Conservation (phyloP, 2,888 invertebrate species). For the Campaea margaritaria region DNA sequence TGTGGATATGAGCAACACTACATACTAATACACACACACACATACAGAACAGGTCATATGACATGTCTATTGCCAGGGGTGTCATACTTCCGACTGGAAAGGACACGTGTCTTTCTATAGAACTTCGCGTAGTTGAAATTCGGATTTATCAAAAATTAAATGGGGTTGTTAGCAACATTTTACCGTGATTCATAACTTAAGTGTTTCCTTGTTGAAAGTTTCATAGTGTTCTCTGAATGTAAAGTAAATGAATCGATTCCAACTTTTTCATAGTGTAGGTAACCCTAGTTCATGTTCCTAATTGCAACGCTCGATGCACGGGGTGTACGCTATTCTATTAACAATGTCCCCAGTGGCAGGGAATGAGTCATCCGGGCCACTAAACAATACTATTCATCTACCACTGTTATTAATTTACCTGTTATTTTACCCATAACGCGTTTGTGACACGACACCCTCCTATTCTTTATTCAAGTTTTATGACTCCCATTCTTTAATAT, state of each 20-base stretch:
- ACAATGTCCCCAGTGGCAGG: conserved; percentile 49
- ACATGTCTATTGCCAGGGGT: conserved; percentile 30
- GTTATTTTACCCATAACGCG: conserved; percentile 30
- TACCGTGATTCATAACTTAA: background rate
- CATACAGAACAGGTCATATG: conserved; percentile 12
- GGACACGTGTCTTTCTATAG: background rate
- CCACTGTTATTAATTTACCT: conserved; percentile 49
- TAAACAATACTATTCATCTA: conserved; percentile 50
- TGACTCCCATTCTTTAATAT: conserved; percentile 34
- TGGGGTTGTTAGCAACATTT: background rate
- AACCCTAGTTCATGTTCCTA: conserved; percentile 39
- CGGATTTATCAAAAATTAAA: background rate
- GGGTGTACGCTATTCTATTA: conserved; percentile 41
- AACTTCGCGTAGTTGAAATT: background rate
- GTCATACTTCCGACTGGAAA: conserved; percentile 24
- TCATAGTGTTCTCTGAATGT: background rate
- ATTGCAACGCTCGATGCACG: conserved; percentile 43
- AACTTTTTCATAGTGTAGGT: background rate
- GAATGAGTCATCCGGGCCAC: conserved; percentile 54
- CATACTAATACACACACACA: conserved; percentile 19
- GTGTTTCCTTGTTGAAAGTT: background rate
- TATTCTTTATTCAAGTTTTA: conserved; percentile 33
- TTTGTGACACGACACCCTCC: conserved; percentile 34
- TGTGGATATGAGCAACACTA: conserved; percentile 28
- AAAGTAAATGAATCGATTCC: conserved; percentile 3